Conservation (phyloP, 2,888 invertebrate genomes). For the Ophioninae sp. region DNA sequence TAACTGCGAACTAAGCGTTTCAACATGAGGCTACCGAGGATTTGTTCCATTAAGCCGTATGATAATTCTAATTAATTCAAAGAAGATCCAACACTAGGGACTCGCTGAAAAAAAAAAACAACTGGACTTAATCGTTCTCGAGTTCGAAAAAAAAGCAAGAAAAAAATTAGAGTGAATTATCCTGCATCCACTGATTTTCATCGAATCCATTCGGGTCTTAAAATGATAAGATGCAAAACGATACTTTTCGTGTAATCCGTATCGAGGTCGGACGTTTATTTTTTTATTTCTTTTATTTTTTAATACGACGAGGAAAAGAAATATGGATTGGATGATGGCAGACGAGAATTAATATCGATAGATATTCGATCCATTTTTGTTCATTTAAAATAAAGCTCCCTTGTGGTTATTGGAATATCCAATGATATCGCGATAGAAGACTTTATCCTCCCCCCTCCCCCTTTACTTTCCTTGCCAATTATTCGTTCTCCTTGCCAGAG, state of each 20-base stretch:
- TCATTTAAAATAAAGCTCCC: constrained; percentile 55
- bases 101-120: no score
- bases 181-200: not conserved
- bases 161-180: no score
- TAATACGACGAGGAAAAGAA: constrained; percentile 4
- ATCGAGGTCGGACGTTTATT: constrained; percentile 5
- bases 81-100: not conserved
- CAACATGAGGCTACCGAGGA: constrained; percentile 19
- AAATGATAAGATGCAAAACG: constrained; percentile 4
- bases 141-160: no score
- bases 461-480: not conserved
- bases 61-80: constrained; percentile 61
- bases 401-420: constrained; percentile 59
- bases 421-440: constrained; percentile 32
- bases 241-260: constrained; percentile 3
- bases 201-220: not conserved
- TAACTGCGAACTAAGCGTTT: constrained; percentile 42
- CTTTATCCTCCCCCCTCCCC: constrained; percentile 7
- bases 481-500: not conserved
- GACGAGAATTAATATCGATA: constrained; percentile 47
- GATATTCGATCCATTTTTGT: constrained; percentile 59
- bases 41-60: constrained; percentile 53
- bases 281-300: constrained; percentile 12
- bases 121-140: no score
- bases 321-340: not conserved